phyloP scores from a whole-genome alignment of 2,113 vertebrate species.

The Antigone vipio region DNA sequence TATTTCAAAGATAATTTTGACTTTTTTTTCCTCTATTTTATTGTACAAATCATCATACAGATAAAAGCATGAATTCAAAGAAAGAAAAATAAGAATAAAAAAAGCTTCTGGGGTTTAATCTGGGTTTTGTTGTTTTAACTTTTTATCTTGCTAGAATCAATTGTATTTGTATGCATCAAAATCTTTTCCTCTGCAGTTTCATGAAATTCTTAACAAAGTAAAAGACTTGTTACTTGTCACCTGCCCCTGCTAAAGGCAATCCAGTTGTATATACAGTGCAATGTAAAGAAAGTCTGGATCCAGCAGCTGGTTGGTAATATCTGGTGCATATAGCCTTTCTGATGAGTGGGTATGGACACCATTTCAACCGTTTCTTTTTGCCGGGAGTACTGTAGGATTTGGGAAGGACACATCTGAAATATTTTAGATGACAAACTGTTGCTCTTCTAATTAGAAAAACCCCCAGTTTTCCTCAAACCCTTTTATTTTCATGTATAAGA shows the following conservation, averaged over 20 bases:
- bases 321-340: background rate
- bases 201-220: background rate
- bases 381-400: background rate
- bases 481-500: background rate
- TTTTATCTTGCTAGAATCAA: background rate
- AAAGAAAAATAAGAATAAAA: background rate
- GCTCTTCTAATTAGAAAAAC: background rate
- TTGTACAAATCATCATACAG: rapidly evolving
- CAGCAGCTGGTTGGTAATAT: background rate
- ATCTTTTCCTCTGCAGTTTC: background rate
- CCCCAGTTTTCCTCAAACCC: background rate
- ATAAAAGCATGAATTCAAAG: background rate
- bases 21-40: background rate
- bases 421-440: background rate
- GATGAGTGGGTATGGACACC: too few relatives aligned
- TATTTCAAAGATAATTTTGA: background rate
- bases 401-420: background rate
- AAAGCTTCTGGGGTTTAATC: background rate
- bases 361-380: background rate
- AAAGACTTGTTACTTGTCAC: background rate
- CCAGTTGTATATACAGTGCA: background rate
- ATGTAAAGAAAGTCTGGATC: background rate
- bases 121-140: background rate
- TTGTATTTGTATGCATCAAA: background rate
- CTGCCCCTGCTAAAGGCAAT: background rate